Percentiles rank a stretch among this genome's conserved stretches.
Conservation (phyloP, 1,140 invertebrate species). For the Conus ventricosus region DNA sequence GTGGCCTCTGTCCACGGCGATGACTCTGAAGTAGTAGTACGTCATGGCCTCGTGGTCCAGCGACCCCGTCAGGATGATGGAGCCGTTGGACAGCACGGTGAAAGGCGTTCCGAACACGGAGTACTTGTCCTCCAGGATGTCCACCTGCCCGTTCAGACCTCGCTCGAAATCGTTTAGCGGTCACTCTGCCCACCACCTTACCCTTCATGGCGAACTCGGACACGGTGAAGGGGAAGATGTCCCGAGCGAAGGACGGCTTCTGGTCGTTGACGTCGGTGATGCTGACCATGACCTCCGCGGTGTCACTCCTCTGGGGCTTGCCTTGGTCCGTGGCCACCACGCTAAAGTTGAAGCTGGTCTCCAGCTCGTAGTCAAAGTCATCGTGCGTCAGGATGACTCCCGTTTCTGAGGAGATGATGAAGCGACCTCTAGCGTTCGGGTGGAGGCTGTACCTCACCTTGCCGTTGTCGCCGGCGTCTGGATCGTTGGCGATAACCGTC, state of each 20-base stretch:
- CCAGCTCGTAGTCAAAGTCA: slow-evolving; percentile 55
- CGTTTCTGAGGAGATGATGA: slow-evolving; percentile 41
- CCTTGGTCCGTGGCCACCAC: slow-evolving; percentile 57
- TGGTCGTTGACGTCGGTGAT: slow-evolving; percentile 62
- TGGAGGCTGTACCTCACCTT: slow-evolving; percentile 51
- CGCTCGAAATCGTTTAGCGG: slow-evolving; percentile 44
- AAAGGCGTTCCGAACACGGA: slow-evolving; percentile 31
- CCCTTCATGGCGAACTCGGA: slow-evolving; percentile 49
- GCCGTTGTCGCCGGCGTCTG: slow-evolving; percentile 83
- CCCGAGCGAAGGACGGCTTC: slow-evolving; percentile 44
- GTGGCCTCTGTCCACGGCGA: slow-evolving; percentile 92
- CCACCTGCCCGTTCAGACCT: slow-evolving; percentile 48
- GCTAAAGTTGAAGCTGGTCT: slow-evolving; percentile 48
- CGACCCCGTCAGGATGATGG: slow-evolving; percentile 24
- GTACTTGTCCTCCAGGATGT: slow-evolving; percentile 32
- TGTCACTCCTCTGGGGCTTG: slow-evolving; percentile 42
- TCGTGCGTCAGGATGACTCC: slow-evolving; percentile 45
- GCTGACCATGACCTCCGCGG: slow-evolving; percentile 41
- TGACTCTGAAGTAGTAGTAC: slow-evolving; percentile 87
- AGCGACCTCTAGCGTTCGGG: slow-evolving; percentile 33
- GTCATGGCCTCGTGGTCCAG: slow-evolving; percentile 88
- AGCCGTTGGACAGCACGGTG: slow-evolving; percentile 39
- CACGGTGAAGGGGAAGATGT: slow-evolving; percentile 48
- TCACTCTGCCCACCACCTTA: slow-evolving; percentile 38
- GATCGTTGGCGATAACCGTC: slow-evolving; percentile 87